Conservation (phyloP, 2,113 vertebrate genomes). For the Aplodontia rufa region DNA sequence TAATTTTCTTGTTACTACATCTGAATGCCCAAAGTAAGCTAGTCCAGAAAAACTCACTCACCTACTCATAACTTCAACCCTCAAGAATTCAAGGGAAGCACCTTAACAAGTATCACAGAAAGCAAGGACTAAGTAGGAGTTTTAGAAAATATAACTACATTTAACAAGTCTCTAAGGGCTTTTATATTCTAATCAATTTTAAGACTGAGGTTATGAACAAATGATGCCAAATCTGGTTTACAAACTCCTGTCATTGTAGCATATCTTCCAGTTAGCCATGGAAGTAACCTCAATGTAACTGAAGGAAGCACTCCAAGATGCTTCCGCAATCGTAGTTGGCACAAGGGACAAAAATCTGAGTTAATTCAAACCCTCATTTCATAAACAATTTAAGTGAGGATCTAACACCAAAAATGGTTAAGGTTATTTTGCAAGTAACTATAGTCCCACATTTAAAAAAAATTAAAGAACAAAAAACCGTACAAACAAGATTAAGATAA, state of each 20-base stretch:
- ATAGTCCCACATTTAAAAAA: background rate
- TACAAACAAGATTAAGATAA: background rate
- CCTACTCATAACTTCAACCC: background rate
- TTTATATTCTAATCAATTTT: background rate
- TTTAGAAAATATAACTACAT: background rate
- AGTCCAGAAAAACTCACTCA: slow-evolving; percentile 1
- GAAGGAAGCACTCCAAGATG: background rate
- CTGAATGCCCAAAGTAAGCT: background rate
- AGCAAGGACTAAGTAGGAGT: background rate
- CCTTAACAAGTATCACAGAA: background rate
- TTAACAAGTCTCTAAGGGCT: background rate
- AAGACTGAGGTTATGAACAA: background rate
- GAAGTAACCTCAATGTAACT: background rate
- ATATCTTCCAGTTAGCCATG: background rate
- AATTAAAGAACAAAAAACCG: slow-evolving; percentile 22
- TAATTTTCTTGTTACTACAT: background rate
- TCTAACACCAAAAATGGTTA: background rate
- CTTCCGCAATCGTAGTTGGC: background rate
- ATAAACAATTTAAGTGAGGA: slow-evolving; percentile 34
- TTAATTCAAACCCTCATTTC: background rate
- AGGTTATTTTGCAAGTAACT: background rate
- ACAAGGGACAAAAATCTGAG: background rate
- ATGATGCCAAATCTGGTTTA: background rate
- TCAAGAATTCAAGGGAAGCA: slow-evolving; percentile 2
- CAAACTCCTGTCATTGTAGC: background rate